Evolutionary conservation across 2,797 vertebrate genomes (phyloP).

Genomic region (Chaenodraco wilsoni): DNA sequence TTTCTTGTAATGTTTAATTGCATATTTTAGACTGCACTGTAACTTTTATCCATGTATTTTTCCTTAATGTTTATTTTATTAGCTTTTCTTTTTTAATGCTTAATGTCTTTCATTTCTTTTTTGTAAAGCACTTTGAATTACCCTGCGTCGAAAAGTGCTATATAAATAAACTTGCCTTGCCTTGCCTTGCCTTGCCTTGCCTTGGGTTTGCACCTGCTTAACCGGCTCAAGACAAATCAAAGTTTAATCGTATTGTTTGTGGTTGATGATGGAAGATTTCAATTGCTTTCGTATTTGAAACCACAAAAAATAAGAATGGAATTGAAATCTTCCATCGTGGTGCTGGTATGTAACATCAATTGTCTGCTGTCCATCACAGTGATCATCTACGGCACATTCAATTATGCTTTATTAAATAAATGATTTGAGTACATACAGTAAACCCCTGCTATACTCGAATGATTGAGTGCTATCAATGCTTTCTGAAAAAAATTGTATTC

Average conservation of each 20-base stretch:
- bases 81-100: too few relatives aligned
- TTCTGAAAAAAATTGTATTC: not conserved
- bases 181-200: too few relatives aligned
- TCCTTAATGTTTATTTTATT: too few relatives aligned
- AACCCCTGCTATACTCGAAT: not conserved
- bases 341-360: not conserved
- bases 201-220: constrained; percentile 24
- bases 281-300: not conserved
- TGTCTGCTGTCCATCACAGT: too few relatives aligned
- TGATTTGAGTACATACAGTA: not conserved
- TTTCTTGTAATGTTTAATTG: too few relatives aligned
- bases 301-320: not conserved
- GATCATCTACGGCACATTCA: not conserved
- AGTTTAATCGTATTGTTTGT: not conserved
- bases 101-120: too few relatives aligned
- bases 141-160: too few relatives aligned
- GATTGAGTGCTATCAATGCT: not conserved
- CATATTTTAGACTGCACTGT: too few relatives aligned
- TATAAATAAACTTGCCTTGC: too few relatives aligned
- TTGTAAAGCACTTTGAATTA: too few relatives aligned
- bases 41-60: too few relatives aligned
- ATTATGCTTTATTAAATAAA: not conserved
- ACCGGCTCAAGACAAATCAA: not conserved
- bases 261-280: too few relatives aligned
- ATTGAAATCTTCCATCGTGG: not conserved